These are phyloP conservation scores for Tipula helvola DNA, from an alignment of 2,888 invertebrate species.

Conservation along the genomic window DNA sequence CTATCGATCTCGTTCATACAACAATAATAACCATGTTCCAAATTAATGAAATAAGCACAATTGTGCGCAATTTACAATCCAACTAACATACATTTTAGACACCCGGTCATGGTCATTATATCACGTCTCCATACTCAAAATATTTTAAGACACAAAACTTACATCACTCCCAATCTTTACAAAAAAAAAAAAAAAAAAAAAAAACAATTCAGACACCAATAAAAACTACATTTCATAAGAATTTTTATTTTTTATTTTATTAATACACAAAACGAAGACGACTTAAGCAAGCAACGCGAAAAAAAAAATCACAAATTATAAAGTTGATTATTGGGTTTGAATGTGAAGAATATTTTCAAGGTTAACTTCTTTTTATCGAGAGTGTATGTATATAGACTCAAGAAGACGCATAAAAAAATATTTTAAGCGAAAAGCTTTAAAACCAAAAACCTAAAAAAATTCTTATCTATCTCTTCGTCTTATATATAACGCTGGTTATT, in stretches of 20 bases:
- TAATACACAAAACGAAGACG: not conserved
- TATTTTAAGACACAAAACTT: not conserved
- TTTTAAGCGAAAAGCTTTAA: not conserved
- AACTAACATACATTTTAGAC: too few species aligned
- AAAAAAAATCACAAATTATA: not conserved
- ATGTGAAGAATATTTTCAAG: not conserved
- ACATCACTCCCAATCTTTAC: not conserved
- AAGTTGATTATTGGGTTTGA: not conserved
- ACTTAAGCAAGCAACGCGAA: not conserved
- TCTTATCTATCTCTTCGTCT: not conserved
- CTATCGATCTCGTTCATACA: not conserved
- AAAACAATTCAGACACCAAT: not conserved
- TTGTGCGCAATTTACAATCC: too few species aligned
- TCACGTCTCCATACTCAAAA: not conserved
- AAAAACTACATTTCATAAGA: not conserved
- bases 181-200: too few species aligned
- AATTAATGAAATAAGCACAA: too few species aligned
- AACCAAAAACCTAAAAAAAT: not conserved
- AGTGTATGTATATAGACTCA: not conserved
- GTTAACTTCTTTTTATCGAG: not conserved
- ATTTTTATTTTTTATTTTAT: not conserved
- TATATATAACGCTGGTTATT: not conserved
- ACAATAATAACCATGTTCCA: too few species aligned
- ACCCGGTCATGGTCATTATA: not conserved
- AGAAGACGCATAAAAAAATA: not conserved